These are phyloP conservation scores for Asbolus verrucosus DNA, from an alignment of 1,140 invertebrate species.

Conservation along the genomic window DNA sequence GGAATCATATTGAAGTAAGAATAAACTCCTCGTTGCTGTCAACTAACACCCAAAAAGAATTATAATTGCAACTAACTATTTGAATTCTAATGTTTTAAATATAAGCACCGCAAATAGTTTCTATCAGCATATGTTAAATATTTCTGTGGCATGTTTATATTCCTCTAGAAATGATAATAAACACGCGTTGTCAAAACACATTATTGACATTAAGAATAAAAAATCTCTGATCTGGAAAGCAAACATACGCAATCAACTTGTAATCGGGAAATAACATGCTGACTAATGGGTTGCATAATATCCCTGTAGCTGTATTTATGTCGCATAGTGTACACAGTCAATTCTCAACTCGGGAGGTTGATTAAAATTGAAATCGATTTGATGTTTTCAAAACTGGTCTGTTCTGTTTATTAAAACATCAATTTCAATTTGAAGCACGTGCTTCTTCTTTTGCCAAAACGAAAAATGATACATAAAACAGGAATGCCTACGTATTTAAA, in stretches of 20 bases:
- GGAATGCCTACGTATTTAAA: no score
- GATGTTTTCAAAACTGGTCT: constrained; percentile 2
- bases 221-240: no score
- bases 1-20: constrained; percentile 13
- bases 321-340: not conserved
- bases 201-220: no score
- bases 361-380: constrained; percentile 21
- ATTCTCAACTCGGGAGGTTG: not conserved
- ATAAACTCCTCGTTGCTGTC: not conserved
- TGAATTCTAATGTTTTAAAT: not conserved
- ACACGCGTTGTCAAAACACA: constrained; percentile 4
- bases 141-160: constrained; percentile 16
- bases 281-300: no score
- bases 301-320: no score
- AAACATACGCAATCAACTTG: no score
- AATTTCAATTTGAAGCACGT: constrained; percentile 23
- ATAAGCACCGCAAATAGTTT: not conserved
- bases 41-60: not conserved
- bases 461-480: constrained; percentile 6
- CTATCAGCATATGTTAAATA: not conserved
- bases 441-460: constrained; percentile 13
- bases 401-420: constrained; percentile 16
- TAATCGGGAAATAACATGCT: no score
- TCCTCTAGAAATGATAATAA: constrained; percentile 3
- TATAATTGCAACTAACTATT: not conserved